Conservation (phyloP, 2,797 vertebrate genomes). For the Hydrocynus forskahlii region DNA sequence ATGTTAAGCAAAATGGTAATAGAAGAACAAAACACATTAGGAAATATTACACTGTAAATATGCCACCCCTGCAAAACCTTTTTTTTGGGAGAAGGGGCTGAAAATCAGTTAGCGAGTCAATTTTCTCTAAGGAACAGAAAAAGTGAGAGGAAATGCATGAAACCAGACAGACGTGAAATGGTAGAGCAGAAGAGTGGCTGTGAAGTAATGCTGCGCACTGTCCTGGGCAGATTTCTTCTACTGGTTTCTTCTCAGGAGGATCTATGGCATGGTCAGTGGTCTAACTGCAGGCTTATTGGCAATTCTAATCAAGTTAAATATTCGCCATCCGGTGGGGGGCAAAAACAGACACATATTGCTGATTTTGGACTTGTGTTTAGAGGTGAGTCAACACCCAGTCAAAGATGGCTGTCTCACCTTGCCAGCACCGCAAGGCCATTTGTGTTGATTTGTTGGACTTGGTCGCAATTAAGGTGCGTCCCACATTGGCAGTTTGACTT, state of each 20-base stretch:
- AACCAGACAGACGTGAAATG: background rate
- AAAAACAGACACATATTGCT: constrained; percentile 47
- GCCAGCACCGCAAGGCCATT: constrained; percentile 70
- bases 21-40: constrained; percentile 56
- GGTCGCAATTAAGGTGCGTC: constrained; percentile 74
- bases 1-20: constrained; percentile 53
- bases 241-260: constrained; percentile 27
- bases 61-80: constrained; percentile 42
- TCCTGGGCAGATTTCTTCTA: constrained; percentile 30
- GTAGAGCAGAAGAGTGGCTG: background rate
- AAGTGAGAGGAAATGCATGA: background rate
- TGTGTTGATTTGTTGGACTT: constrained; percentile 78
- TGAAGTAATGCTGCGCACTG: constrained; percentile 13
- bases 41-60: constrained; percentile 46
- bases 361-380: constrained; percentile 67
- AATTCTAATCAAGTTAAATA: constrained; percentile 56
- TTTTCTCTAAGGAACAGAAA: background rate
- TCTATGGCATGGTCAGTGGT: constrained; percentile 11
- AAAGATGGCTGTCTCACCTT: constrained; percentile 50
- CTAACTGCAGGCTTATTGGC: constrained; percentile 36
- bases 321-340: constrained; percentile 13
- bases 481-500: constrained; percentile 81
- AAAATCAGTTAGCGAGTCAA: constrained; percentile 34
- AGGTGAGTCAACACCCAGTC: constrained; percentile 56
- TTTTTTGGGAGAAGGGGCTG: background rate